Conservation (phyloP, 2,888 invertebrate species). For the Dorcus parallelipipedus region DNA sequence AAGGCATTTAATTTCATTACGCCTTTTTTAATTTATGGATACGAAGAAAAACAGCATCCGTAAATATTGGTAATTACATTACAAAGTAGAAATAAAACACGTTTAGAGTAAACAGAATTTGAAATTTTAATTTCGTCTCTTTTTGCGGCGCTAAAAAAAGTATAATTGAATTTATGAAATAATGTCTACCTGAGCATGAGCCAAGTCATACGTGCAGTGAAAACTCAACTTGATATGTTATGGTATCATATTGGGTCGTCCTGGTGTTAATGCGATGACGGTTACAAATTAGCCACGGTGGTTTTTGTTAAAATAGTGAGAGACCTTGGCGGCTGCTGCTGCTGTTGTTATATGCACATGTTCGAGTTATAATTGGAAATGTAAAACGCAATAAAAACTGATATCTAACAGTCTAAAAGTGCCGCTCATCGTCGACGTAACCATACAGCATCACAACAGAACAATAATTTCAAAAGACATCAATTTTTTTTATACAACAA, state of each 20-base stretch:
- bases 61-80: neutral
- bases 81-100: neutral
- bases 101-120: constrained; percentile 8
- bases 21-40: neutral
- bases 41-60: neutral
- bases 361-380: constrained; percentile 14
- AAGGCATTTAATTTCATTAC: neutral
- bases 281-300: constrained; percentile 26
- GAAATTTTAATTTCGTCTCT: constrained; percentile 7
- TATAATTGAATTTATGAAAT: constrained; percentile 20
- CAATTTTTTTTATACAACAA: too few species aligned
- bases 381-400: neutral
- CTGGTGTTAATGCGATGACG: constrained; percentile 27
- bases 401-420: neutral
- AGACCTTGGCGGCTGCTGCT: constrained; percentile 8
- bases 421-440: neutral
- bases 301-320: constrained; percentile 15
- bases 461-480: too few species aligned
- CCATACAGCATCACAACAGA: neutral
- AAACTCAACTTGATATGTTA: constrained; percentile 19
- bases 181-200: constrained; percentile 13
- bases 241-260: constrained; percentile 21
- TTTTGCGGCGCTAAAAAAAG: constrained; percentile 6
- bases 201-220: constrained; percentile 5
- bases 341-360: constrained; percentile 13